Evolutionary conservation across 1,140 invertebrate species (phyloP), one percentile per base, ranked within the genome.

Genomic region (Philaenus spumarius): DNA sequence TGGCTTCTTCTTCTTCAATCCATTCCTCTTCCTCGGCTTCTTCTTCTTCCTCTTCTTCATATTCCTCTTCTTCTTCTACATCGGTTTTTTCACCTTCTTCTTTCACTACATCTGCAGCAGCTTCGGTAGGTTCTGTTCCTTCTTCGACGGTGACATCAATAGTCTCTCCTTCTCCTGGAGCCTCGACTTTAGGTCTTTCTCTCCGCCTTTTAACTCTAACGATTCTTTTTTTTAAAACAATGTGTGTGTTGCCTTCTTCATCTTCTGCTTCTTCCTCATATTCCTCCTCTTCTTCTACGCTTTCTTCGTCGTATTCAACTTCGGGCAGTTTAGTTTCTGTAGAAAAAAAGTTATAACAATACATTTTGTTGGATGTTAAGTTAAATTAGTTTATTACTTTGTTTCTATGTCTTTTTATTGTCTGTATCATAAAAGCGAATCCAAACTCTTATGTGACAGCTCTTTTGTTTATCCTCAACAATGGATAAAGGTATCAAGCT

Each of bases 231-330:
- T 47, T 47, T 47, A 20, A 22, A 5, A 47, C 22, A 14, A 19
- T 20, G 3, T 20, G 6, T 2, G n/a, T 20, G 12, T 47, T 23
- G 12, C 45, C 45, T 9, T 22, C 23, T 22, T 47, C 45, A 20
- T 47, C 45, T 2, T 2, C 14, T 47, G 6, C 45, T 47, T 47
- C 45, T 47, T 47, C 45, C 20, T 47, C 45, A 47, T 47, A 47
- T 4, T 47, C 45, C 14, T 47, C 45, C 20, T 47, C 45, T 5
- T 20, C 22, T 47, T 47, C 45, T 47, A 22, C 45, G 20, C 12
- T 20, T 17, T 5, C 23, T 14, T 47, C 45, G 9, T 23, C 12
- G 14, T 12, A 20, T 20, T 47, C 45, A 22, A 23, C 19, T 42
- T 42, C 20, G 45, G 40, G 19, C 3, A 47, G 17, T 19, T n/a